Percentiles rank a stretch among this genome's conserved stretches.
phyloP scores from a whole-genome alignment of 2,113 vertebrate species.

The Eulemur macaco region DNA sequence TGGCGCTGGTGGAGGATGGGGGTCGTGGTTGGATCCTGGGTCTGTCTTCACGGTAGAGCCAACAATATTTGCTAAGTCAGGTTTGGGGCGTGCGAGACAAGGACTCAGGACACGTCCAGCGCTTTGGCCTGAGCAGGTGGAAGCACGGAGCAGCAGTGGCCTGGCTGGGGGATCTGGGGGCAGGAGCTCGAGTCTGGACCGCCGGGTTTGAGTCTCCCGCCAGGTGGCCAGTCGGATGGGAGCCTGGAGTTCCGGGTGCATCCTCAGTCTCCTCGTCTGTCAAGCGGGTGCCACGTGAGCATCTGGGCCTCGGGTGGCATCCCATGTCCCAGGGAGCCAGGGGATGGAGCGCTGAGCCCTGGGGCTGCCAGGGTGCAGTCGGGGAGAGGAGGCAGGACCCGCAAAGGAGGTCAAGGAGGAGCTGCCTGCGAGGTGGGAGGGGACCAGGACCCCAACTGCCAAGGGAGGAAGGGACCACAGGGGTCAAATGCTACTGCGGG shows the following conservation, averaged over 20 bases:
- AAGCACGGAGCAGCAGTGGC: no score
- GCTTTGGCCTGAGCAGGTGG: not conserved
- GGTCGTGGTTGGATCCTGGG: not conserved
- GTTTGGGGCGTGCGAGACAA: not conserved
- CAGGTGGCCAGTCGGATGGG: not conserved
- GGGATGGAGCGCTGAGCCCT: not conserved
- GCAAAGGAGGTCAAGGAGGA: not conserved
- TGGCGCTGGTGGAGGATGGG: fast-evolving
- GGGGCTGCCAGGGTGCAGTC: not conserved
- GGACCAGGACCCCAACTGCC: fast-evolving
- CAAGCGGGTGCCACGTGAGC: not conserved
- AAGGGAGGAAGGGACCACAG: not conserved
- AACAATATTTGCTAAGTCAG: not conserved
- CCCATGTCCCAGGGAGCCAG: not conserved
- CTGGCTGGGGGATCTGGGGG: not conserved
- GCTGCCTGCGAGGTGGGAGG: not conserved
- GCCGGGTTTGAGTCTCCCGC: not conserved
- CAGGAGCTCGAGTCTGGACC: not conserved
- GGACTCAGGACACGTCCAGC: not conserved
- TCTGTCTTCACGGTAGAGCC: not conserved
- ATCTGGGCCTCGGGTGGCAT: not conserved
- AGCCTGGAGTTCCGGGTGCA: not conserved
- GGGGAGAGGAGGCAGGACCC: not conserved
- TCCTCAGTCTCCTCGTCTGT: not conserved
- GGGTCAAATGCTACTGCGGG: not conserved